Evolutionary conservation across 2,797 vertebrate genomes (phyloP), one percentile per base, ranked within the genome.

Genomic region (Picus viridis): DNA sequence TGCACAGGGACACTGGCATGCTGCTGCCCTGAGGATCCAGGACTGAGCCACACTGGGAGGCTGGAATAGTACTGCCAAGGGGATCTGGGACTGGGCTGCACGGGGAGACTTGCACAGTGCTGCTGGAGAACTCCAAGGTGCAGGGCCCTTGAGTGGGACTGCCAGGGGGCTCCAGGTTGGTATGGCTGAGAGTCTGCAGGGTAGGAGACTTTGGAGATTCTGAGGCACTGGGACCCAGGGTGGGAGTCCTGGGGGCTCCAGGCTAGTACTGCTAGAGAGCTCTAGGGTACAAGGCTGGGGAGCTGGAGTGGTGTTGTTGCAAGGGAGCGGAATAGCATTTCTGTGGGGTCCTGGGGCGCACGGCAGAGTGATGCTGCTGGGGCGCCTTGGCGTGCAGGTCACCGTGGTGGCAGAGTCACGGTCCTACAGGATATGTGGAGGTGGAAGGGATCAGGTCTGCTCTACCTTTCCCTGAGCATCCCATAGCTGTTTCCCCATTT

Each of bases 331-430:
- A 18, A 23, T 0, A 39, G 67, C 49, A 10, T 23, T 67, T 58
- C 3, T 23, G 1, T 3, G 30, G 11, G 5, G 1, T 43, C 9
- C 24, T 26, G 64, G 32, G 10, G 6, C 34, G n/a, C 68, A 4
- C 49, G 63, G 29, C 43, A 24, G 7, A 13, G 17, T 8, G 23
- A 45, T 0, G 2, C 59, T 41, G 39, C 59, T 41, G 64, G 39
- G 15, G 12, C 29, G 6, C 0, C 16, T 14, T 24, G 12, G 53
- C 24, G 22, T 14, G 5, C 49, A 23, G 39, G 91, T 30, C 67
- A n/a, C 63, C 1, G 82, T 71, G 6, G 51, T 78, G 36, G 32
- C 16, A 0, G 74, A 64, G 59, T 90, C 92, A 41, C 54, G 20
- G 57, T 92, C 91, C 86, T 95, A 16, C 14, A n/a, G 65, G 58